A percentile compares a stretch with the other conserved stretches of the same genome.
These are phyloP conservation scores for Etheostoma nigrum DNA, from an alignment of 2,797 vertebrate genomes.

Conservation along the genomic window DNA sequence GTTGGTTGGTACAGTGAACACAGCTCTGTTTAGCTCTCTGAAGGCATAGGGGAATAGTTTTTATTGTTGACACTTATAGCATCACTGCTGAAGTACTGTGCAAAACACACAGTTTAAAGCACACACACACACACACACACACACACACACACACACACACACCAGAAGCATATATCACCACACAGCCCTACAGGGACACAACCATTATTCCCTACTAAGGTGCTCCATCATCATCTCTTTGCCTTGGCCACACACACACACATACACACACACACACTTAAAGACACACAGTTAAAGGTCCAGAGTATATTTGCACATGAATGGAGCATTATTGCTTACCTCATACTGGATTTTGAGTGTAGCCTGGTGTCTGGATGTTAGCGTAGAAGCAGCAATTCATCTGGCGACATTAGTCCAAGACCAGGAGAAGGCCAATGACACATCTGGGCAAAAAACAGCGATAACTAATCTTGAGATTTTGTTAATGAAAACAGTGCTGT, in stretches of 20 bases:
- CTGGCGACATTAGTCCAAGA: too few species aligned
- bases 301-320: constrained; percentile 8
- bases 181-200: constrained; percentile 26
- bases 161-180: constrained; percentile 24
- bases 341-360: constrained; percentile 7
- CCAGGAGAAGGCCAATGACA: not conserved
- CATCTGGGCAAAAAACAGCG: not conserved
- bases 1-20: constrained; percentile 3
- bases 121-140: constrained; percentile 8
- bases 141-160: constrained; percentile 8
- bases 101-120: not conserved
- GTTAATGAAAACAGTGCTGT: not conserved
- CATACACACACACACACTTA: constrained; percentile 19
- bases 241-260: constrained; percentile 1
- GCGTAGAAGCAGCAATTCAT: not conserved
- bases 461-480: not conserved
- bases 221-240: constrained; percentile 36
- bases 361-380: not conserved
- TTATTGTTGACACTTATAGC: constrained; percentile 5
- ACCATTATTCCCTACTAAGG: constrained; percentile 31
- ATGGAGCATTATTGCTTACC: not conserved
- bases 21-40: not conserved
- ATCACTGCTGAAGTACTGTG: not conserved
- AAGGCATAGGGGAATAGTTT: not conserved
- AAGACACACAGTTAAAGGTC: constrained; percentile 25